Conservation (phyloP, 2,888 invertebrate species). For the Coelinius sp. region DNA sequence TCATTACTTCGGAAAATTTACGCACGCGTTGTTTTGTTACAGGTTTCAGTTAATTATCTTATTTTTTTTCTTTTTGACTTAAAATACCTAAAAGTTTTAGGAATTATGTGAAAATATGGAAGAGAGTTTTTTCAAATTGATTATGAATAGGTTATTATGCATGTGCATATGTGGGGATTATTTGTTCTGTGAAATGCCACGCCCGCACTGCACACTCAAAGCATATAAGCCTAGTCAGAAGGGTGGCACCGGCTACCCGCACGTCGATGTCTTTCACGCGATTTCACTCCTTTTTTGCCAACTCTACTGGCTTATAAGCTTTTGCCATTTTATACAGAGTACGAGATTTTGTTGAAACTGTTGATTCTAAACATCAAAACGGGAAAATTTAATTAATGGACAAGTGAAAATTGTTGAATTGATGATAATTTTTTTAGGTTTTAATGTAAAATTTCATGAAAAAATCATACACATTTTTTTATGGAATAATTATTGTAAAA, state of each 20-base stretch:
- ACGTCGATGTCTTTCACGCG: conserved; percentile 39
- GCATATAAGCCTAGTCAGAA: background rate
- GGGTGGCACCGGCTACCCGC: conserved; percentile 32
- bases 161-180: background rate
- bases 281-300: conserved; percentile 18
- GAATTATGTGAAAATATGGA: background rate
- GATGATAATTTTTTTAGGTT: no score
- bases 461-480: no score
- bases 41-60: background rate
- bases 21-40: conserved; percentile 1
- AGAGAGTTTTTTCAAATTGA: background rate
- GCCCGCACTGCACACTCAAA: background rate
- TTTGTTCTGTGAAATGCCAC: background rate
- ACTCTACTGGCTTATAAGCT: background rate
- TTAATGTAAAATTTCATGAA: no score
- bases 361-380: no score
- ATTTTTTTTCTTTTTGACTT: background rate
- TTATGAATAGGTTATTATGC: background rate
- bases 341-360: no score
- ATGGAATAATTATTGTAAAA: no score
- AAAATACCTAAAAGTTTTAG: background rate
- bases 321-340: background rate
- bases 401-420: no score
- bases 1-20: conserved; percentile 26
- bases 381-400: no score